Evolutionary conservation across 2,888 invertebrate species (phyloP).

Genomic region (Callinectes sapidus): DNA sequence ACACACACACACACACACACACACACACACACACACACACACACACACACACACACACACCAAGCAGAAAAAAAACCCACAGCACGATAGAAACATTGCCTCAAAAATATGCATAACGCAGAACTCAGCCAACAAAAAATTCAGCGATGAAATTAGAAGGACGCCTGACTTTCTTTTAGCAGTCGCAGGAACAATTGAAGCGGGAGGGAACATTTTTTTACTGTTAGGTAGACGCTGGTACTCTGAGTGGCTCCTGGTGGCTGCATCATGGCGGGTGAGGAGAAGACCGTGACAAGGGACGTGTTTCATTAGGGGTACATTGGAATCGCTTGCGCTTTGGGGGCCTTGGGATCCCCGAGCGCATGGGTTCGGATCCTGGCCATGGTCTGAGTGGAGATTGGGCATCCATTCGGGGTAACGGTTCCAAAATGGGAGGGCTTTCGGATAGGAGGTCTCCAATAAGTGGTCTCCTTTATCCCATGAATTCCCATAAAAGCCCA

Average conservation of each 20-base stretch:
- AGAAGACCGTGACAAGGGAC: not conserved
- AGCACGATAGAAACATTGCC: not conserved
- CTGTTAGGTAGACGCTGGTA: not conserved
- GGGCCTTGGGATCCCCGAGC: too few species aligned
- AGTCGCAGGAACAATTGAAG: not conserved
- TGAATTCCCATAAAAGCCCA: too few species aligned
- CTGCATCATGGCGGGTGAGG: not conserved
- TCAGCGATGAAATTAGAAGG: not conserved
- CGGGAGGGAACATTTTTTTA: not conserved
- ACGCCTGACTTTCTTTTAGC: not conserved
- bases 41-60: not conserved
- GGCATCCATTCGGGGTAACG: too few species aligned
- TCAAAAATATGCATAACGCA: not conserved
- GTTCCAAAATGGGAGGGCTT: too few species aligned
- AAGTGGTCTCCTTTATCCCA: too few species aligned
- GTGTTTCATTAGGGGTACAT: too few species aligned
- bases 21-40: not conserved
- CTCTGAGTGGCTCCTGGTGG: not conserved
- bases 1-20: not conserved
- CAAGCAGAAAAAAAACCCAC: not conserved
- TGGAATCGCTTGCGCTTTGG: too few species aligned
- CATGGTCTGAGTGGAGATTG: too few species aligned
- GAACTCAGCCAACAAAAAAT: not conserved
- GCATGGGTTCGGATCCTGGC: too few species aligned
- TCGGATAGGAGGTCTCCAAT: too few species aligned